Base-by-base conservation (phyloP, 1,140 invertebrate genomes). In the Ridgeia piscesae region DNA sequence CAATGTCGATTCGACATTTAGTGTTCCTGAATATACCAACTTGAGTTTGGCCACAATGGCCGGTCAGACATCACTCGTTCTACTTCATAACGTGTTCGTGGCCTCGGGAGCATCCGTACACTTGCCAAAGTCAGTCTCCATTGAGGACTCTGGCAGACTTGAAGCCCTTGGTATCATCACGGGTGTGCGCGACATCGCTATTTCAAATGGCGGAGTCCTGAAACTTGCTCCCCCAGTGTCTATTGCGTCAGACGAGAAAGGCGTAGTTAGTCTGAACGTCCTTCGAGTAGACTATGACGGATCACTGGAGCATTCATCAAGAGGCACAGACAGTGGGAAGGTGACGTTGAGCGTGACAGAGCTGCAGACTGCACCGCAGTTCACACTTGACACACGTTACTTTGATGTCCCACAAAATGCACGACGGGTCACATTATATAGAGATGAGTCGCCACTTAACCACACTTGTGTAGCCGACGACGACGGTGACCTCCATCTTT, bases 81-180 rank as follows among this genome's bases (percentile, higher is more conserved):
- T 77, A 31, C 58, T 27, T 77, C 27, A 77, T 77, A 77, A 77
- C 11, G 58, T 77, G 58, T 77, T 27, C 27, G 58, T 77, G 58
- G 58, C 58, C 11, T 77, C 58, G 14, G 58, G 27, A 27, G 58
- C 58, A 9, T 77, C 58, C 17, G 2, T 77, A 77, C 8, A 77
- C 58, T 77, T 77, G 58, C 58, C 58, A 77, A 2, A 2, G 58
- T 77, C 58, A 31, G 58, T 77, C 9, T 92, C 94, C 17, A 91
- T 95, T n/a, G 93, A 94, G 48, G 93, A 93, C 89, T 92, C 92
- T 35, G 93, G 91, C 35, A 33, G 50, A 1, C 91, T 95, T 35
- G 93, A 94, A 88, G 77, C 94, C 31, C 94, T 94, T 93, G 94
- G 94, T 33, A 93, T 89, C 92, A 94, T 9, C 91, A 93, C 92